Base-by-base conservation (phyloP, 2,113 vertebrate genomes). In the Pteropus alecto region DNA sequence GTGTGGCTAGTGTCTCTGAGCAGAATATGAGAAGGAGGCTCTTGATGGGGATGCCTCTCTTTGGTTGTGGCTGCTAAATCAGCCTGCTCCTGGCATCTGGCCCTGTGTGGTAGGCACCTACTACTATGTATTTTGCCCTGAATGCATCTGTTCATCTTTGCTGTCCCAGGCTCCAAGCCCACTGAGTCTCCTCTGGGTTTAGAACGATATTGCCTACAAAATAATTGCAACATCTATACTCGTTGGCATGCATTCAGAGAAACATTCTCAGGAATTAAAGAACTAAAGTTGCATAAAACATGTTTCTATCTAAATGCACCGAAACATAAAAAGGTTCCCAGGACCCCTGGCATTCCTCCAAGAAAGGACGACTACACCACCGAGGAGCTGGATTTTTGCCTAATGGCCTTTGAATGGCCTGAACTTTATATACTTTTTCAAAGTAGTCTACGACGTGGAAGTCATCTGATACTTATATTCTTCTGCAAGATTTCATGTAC, bases 341-440 rank as follows among this genome's bases (percentile, higher is more conserved):
- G 81, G 58, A 76, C 73, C 81, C 79, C 91, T 92, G 95, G 88
- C 90, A 26, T 87, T 73, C 43, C 81, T 91, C 95, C 95, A 96
- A 76, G 81, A 61, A 65, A 94, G 77, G 63, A 68, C 79, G 3
- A 26, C 76, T 46, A 38, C 2, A 18, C 76, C 28, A 90, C 58
- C 84, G 83, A 93, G 67, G 30, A 87, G 18, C 4, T 96, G 94
- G 81, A 78, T 22, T 46, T 70, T 74, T 91, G 90, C 92, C 88
- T 87, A 60, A 28, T 70, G 79, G 48, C 82, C 88, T 96, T 78
- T 70, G 76, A 96, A 79, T 81, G 85, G 89, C 87, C 77, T 92
- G 90, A 95, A 96, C 81, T 97, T 94, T 90, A 81, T 60, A 92
- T 73, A 71, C n/a, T 74, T 87, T 79, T 83, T 86, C 82, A 65